Conservation (phyloP, 2,888 invertebrate genomes). For the Cylloceria caligata region DNA sequence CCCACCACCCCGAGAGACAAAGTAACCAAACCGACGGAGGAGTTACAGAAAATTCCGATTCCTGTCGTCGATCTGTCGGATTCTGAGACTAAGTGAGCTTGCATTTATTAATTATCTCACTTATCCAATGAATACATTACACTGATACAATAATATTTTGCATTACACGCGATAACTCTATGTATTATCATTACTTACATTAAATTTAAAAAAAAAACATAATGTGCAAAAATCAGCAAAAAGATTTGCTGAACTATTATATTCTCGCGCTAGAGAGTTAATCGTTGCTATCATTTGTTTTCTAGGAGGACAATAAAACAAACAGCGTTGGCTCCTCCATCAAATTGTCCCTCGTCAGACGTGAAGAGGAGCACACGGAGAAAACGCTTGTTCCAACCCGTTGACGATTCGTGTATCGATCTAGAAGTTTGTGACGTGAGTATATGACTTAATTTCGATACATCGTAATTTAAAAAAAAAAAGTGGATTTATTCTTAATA, state of each 20-base stretch:
- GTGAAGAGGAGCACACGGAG: slow-evolving; percentile 71
- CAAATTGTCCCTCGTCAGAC: slow-evolving; percentile 55
- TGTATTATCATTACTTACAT: no score
- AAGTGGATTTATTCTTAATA: neutral
- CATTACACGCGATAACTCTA: no score
- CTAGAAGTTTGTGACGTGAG: slow-evolving; percentile 74
- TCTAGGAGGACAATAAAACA: slow-evolving; percentile 68
- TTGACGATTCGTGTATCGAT: slow-evolving; percentile 75
- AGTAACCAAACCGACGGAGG: slow-evolving; percentile 66
- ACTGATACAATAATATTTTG: neutral
- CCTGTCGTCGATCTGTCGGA: slow-evolving; percentile 76
- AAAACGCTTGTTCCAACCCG: slow-evolving; percentile 74
- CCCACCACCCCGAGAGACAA: slow-evolving; percentile 58
- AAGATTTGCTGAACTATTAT: no score
- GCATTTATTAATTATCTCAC: neutral
- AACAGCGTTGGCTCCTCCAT: slow-evolving; percentile 58
- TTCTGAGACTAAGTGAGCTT: slow-evolving; percentile 77
- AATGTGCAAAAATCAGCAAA: no score
- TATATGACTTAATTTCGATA: neutral
- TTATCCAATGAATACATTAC: neutral
- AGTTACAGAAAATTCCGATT: slow-evolving; percentile 65
- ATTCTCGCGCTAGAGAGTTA: no score
- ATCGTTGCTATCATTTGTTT: slow-evolving; percentile 10
- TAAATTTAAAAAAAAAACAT: no score
- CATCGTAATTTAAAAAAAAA: neutral